Base-by-base conservation (phyloP, 2,113 vertebrate genomes). In the Stigmatopora argus region DNA sequence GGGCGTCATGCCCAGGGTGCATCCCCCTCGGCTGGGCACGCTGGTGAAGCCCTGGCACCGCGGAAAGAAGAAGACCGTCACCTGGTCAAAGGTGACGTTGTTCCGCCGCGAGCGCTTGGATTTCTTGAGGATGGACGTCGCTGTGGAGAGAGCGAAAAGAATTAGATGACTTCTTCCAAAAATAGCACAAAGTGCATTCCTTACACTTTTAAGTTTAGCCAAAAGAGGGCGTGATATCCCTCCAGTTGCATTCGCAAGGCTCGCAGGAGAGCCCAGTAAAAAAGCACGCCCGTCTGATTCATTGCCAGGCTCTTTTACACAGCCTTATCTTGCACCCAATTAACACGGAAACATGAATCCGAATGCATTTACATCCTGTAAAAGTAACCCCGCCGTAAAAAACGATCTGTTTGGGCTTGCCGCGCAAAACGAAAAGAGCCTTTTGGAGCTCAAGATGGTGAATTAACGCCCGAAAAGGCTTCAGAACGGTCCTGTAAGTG, bases 1-100 rank as follows among this genome's bases (percentile, higher is more conserved):
- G 63, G 88, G 88, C 75, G 91, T 86, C 97, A 99, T 99, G 8
- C 97, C 97, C 70, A 99, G 87, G n/a, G 94, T 95, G 56, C 96
- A 98, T 61, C 96, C 97, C 0, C 97, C 97, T 0, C 93, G 91
- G 82, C 97, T 96, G 23, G 97, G 95, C 83, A 99, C 96, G 0
- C 95, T 95, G 52, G 94, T 97, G 90, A 99, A 99, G 35, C 97
- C 97, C 85, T 99, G 97, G 87, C 97, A 97, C 74, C 95, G 92
- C 0, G 92, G 92, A 85, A 99, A 99, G 90, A 95, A 97, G 89
- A 94, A 99, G 73, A 98, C 96, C 0, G 92, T 95, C 82, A 98
- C 93, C 82, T 92, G 92, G 80, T 94, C 90, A 18, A 99, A 99
- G 64, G 92, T 89, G 44, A 99, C 94, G 0, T 90, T 93, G 75